Base-by-base conservation (phyloP, 2,888 invertebrate species). In the Camponotus fellah region DNA sequence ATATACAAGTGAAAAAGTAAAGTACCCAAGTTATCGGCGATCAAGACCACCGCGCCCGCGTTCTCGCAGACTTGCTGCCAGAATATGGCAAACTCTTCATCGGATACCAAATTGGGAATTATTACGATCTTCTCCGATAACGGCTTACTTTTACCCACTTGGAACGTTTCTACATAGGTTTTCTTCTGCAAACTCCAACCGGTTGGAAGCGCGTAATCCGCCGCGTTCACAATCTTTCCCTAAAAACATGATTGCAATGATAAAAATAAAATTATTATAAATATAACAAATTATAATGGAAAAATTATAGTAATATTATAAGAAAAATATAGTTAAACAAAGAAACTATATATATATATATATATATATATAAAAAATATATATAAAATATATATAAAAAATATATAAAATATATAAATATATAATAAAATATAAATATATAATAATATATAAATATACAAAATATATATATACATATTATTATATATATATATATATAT, bases 11-110 rank as follows among this genome's bases (percentile, higher is more conserved):
- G 8, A 49, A n/a, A n/a, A 66, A 76, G 53, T 53, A 0, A 66
- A 69, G 68, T 88, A 94, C 94, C 92, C 87, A 91, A 86, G 79
- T 91, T 87, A 2, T 94, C 91, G 3, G 92, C 88, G 17, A 92
- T 71, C 71, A 92, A 80, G 64, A 94, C 93, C 72, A 84, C 87
- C 49, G 93, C 94, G 0, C 96, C 96, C 3, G 96, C 96, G 5
- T 96, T 94, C 12, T 95, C 95, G 91, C 96, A 96, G 1, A 96
- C 95, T n/a, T 96, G 94, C 34, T 95, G 95, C 97, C 97, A 97
- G 94, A 96, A 96, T 64, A 96, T 95, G 5, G 95, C 95, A 91
- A 96, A 96, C 0, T 95, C 95, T 85, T 95, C 95, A 64, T 95
- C 82, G 90, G 92, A 92, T 92, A 95, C 82, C 92, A 95, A 77